These are phyloP conservation scores for Montipora sp. DNA, from an alignment of 64 coral and sea anemone genomes.

Conservation along the genomic window DNA sequence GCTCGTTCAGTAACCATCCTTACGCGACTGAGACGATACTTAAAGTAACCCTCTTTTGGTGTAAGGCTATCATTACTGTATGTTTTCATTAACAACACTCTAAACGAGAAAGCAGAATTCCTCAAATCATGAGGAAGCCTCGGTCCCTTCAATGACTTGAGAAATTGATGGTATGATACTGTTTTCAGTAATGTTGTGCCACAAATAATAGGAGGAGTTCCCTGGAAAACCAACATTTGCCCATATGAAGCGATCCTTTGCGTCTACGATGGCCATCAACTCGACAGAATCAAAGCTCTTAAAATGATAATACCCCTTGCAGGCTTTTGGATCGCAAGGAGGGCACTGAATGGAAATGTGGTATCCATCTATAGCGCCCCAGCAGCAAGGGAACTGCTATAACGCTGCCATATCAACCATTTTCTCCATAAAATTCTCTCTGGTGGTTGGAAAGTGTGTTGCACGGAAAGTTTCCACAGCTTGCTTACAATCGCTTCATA, in stretches of 20 bases:
- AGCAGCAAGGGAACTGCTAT: background rate
- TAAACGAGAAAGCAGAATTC: conserved; percentile 30
- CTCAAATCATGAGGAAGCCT: conserved; percentile 34
- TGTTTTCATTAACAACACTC: conserved; percentile 5
- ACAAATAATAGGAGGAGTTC: conserved; percentile 15
- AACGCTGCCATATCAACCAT: no score
- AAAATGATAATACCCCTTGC: background rate
- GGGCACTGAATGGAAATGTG: background rate
- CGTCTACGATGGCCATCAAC: background rate
- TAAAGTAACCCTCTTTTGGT: no score
- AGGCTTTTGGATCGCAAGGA: background rate
- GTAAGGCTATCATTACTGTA: no score
- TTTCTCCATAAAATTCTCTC: no score
- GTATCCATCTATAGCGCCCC: no score
- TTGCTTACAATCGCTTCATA: no score
- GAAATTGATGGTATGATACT: background rate
- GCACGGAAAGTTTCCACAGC: no score
- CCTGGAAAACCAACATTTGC: conserved; percentile 41
- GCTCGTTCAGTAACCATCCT: no score
- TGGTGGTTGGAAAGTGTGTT: no score
- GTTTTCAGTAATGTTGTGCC: background rate
- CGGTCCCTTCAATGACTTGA: background rate
- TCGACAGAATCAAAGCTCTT: background rate
- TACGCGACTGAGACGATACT: no score
- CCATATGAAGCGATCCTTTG: background rate